Evolutionary conservation across 2,888 invertebrate genomes (phyloP).

Genomic region (Drosophila tripunctata): DNA sequence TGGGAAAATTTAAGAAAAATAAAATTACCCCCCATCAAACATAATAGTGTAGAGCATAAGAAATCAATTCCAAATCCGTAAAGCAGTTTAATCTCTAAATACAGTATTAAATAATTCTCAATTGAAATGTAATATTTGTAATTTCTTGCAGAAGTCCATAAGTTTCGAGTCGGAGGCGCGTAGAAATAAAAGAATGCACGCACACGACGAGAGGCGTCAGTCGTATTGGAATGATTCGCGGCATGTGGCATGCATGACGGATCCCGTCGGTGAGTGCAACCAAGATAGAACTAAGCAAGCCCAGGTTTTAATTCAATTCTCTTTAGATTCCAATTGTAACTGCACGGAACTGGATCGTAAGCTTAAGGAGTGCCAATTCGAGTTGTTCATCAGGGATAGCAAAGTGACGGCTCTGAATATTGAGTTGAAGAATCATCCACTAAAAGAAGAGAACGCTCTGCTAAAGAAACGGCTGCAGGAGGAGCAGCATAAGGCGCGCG

Average conservation of each 20-base stretch:
- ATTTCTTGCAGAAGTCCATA: constrained; percentile 43
- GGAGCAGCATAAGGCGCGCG: constrained; percentile 71
- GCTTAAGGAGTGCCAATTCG: constrained; percentile 73
- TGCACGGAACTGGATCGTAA: constrained; percentile 75
- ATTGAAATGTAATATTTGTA: too few species aligned
- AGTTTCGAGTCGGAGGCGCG: constrained; percentile 63
- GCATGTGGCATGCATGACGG: constrained; percentile 80
- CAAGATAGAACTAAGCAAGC: too few species aligned
- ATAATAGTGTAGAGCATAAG: too few species aligned
- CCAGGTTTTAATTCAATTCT: too few species aligned
- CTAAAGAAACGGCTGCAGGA: constrained; percentile 77
- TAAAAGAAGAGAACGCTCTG: constrained; percentile 77
- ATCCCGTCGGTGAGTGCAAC: constrained; percentile 70
- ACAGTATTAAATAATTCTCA: too few species aligned
- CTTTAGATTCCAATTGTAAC: constrained; percentile 69
- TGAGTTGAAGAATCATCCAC: constrained; percentile 80
- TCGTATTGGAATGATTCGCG: constrained; percentile 68
- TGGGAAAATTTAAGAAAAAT: too few species aligned
- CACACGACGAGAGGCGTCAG: constrained; percentile 81
- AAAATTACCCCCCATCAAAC: too few species aligned
- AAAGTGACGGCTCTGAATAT: constrained; percentile 78
- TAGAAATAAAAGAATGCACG: constrained; percentile 76
- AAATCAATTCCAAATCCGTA: too few species aligned
- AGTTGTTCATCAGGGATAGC: constrained; percentile 75
- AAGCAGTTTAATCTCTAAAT: too few species aligned